These are phyloP conservation scores for Protodeltote pygarga DNA, from an alignment of 2,888 invertebrate species.

Conservation along the genomic window DNA sequence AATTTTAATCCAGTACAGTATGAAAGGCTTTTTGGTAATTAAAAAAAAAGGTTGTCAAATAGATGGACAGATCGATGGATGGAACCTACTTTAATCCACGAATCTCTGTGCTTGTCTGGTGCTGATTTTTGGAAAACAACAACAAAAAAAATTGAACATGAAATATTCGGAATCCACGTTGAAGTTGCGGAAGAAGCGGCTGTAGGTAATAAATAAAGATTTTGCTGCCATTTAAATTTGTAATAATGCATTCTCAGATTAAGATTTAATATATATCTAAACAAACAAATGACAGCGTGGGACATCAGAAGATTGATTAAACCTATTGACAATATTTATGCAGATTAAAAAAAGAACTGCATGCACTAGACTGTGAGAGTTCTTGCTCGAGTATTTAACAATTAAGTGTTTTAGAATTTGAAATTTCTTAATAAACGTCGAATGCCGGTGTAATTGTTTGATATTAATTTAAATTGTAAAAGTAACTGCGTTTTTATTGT, in stretches of 20 bases:
- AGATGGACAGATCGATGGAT: no score
- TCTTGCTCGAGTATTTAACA: slow-evolving; percentile 14
- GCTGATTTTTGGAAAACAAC: no score
- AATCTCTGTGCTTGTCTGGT: no score
- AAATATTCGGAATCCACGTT: no score
- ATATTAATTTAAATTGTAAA: slow-evolving; percentile 32
- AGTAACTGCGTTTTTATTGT: slow-evolving; percentile 7
- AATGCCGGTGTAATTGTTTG: slow-evolving; percentile 12
- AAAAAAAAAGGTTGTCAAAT: no score
- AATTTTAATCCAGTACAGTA: no score
- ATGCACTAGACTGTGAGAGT: slow-evolving; percentile 15
- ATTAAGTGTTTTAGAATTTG: slow-evolving; percentile 8
- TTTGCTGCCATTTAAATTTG: no score
- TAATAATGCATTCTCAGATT: slow-evolving; percentile 1
- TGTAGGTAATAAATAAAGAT: no score
- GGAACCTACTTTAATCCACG: no score
- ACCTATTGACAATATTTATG: slow-evolving; percentile 19
- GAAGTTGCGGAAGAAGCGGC: no score
- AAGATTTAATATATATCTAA: neutral
- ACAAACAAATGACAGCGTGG: slow-evolving; percentile 30
- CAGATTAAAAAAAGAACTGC: slow-evolving; percentile 16
- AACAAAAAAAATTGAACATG: no score
- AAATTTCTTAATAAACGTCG: slow-evolving; percentile 9
- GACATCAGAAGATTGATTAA: slow-evolving; percentile 22
- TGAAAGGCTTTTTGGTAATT: no score